These are phyloP conservation scores for Drymodes brunneopygia DNA, from an alignment of 2,113 vertebrate genomes.

Conservation along the genomic window DNA sequence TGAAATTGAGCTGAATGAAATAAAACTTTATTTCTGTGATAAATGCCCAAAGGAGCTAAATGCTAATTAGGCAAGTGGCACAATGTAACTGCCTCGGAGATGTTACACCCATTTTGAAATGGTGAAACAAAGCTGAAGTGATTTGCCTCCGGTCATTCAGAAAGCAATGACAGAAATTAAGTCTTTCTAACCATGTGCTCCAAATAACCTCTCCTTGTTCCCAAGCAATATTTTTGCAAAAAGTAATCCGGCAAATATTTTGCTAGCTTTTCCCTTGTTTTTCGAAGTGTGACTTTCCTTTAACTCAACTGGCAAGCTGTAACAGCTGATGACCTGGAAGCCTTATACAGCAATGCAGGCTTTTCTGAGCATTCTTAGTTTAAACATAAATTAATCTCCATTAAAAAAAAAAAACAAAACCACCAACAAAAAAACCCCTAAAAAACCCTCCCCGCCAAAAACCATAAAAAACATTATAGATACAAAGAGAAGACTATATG, in stretches of 20 bases:
- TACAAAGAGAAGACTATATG: neutral
- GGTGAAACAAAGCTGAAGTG: neutral
- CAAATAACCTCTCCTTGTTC: neutral
- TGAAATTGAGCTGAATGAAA: neutral
- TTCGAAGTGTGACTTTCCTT: neutral
- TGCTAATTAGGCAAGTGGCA: neutral
- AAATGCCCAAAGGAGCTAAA: neutral
- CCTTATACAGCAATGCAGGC: neutral
- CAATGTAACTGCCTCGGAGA: neutral
- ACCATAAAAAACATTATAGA: neutral
- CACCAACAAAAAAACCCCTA: neutral
- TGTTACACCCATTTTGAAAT: neutral
- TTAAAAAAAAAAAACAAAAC: neutral
- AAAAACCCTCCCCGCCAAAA: accelerated
- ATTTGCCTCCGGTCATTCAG: neutral
- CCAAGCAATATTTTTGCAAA: neutral
- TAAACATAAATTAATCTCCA: neutral
- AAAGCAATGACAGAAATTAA: neutral
- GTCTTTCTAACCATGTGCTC: neutral
- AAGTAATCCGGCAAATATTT: constrained; percentile 7
- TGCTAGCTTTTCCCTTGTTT: neutral
- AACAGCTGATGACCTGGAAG: constrained; percentile 23
- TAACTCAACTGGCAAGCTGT: neutral
- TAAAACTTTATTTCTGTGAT: neutral
- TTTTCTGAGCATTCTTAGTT: neutral